phyloP scores from a whole-genome alignment of 1,140 invertebrate species.

The Nasonia vitripennis region DNA sequence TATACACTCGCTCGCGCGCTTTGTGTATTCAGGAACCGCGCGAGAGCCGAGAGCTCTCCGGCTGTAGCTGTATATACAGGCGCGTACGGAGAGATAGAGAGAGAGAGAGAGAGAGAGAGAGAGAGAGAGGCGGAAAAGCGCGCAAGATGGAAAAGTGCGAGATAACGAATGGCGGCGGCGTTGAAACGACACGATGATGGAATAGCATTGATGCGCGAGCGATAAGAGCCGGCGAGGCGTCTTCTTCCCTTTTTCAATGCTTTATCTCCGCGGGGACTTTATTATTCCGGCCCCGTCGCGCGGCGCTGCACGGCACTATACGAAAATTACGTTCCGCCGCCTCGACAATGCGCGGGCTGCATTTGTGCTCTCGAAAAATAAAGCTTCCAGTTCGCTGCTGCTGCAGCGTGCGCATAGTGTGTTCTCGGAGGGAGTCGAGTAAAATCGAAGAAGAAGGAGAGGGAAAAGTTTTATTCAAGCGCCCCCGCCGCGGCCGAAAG shows the following conservation, averaged over 20 bases:
- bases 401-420: neutral
- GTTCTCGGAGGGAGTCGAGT: neutral
- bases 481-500: constrained; percentile 53
- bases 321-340: too few relatives aligned
- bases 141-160: constrained; percentile 45
- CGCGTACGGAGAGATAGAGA: too few relatives aligned
- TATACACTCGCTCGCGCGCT: neutral
- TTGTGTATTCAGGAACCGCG: constrained; percentile 13
- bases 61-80: neutral
- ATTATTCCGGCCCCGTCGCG: neutral
- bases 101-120: neutral
- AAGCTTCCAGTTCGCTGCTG: constrained; percentile 38
- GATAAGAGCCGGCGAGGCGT: constrained; percentile 4
- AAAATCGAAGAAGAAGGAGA: constrained; percentile 57
- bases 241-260: constrained; percentile 1
- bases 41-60: neutral
- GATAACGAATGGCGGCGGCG: constrained; percentile 49
- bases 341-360: neutral
- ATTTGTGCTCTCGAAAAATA: neutral
- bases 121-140: neutral
- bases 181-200: constrained; percentile 40
- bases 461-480: constrained; percentile 64
- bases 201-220: constrained; percentile 48
- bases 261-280: neutral
- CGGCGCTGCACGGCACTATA: neutral